These are phyloP conservation scores for Drosophila melanogaster DNA, from an alignment of 1,140 invertebrate genomes.

Conservation along the genomic window Release_6_plus_ISO1_MT NT_037436.4:6542501-6543000, in stretches of 20 bases:
- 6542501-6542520: conserved; percentile 79
- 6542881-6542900: background rate
- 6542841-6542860: background rate
- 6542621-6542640: conserved; percentile 81
- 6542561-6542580: conserved; percentile 5
- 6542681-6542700: conserved; percentile 6
- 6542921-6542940: conserved; percentile 21
- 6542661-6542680: conserved; percentile 28
- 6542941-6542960: conserved; percentile 53
- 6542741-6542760: conserved; percentile 3
- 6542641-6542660: conserved; percentile 77
- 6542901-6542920: background rate
- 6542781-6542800: conserved; percentile 70
- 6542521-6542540: conserved; percentile 54
- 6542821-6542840: conserved; percentile 14
- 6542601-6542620: conserved; percentile 82
- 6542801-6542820: conserved; percentile 76
- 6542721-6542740: conserved; percentile 44
- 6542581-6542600: conserved; percentile 46
- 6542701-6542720: conserved; percentile 27
- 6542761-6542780: conserved; percentile 65
- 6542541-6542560: conserved; percentile 38
- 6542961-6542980: conserved; percentile 82
- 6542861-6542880: background rate
- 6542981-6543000: conserved; percentile 59